These are phyloP conservation scores for Thunnus thynnus DNA, from an alignment of 2,113 vertebrate genomes.

Conservation along the genomic window DNA sequence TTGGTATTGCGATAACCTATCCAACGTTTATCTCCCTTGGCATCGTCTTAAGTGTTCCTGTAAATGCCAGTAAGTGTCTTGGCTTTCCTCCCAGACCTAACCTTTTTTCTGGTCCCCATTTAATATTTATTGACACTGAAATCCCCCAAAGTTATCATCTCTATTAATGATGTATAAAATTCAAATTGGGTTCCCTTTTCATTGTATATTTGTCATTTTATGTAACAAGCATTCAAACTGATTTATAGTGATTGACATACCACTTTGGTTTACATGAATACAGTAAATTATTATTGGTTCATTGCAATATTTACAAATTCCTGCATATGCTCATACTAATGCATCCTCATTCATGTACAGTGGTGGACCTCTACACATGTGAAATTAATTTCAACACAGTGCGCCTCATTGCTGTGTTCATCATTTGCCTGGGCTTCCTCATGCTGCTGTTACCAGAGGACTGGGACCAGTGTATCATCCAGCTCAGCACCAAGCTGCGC, in stretches of 20 bases:
- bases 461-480: slow-evolving; percentile 94
- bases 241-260: background rate
- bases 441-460: slow-evolving; percentile 95
- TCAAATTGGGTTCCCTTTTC: background rate
- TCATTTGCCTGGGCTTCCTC: slow-evolving; percentile 96
- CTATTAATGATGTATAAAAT: slow-evolving; percentile 6
- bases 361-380: slow-evolving; percentile 94
- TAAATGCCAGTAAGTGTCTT: slow-evolving; percentile 91
- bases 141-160: background rate
- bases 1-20: slow-evolving; percentile 96
- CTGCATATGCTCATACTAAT: background rate
- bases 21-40: slow-evolving; percentile 96
- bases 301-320: background rate
- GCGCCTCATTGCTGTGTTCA: slow-evolving; percentile 93
- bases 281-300: background rate
- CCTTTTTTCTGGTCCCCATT: slow-evolving; percentile 25
- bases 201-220: background rate
- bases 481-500: slow-evolving; percentile 91
- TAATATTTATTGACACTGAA: slow-evolving; percentile 26
- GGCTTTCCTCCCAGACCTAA: slow-evolving; percentile 3
- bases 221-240: too few relatives aligned
- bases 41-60: slow-evolving; percentile 96
- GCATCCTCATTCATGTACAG: slow-evolving; percentile 75
- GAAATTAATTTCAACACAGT: slow-evolving; percentile 96
- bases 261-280: background rate